Percentiles rank a stretch among this genome's conserved stretches.
Conservation (phyloP, 2,888 invertebrate species). For the Eupithecia subfuscata region DNA sequence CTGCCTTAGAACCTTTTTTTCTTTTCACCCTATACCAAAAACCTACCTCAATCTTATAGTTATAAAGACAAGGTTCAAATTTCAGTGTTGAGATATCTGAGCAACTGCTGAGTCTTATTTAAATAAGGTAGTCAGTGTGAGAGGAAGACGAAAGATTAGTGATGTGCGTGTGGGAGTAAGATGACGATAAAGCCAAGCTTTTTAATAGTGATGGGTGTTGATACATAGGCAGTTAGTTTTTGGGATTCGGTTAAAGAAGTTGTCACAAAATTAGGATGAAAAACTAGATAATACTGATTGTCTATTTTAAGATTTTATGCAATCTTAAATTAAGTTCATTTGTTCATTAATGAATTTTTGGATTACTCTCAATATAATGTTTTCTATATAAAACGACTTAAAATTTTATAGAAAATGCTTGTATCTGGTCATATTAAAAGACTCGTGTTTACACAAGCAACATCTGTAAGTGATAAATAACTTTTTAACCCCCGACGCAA, state of each 20-base stretch:
- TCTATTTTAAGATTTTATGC: no score
- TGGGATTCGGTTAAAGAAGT: not conserved
- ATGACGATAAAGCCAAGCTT: conserved; percentile 70
- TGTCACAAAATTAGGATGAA: not conserved
- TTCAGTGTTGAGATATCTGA: conserved; percentile 48
- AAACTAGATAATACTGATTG: not conserved
- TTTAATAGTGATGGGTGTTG: conserved; percentile 62
- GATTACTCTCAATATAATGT: no score
- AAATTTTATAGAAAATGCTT: no score
- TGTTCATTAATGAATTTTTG: no score
- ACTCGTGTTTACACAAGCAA: no score
- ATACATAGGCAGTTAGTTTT: conserved; percentile 42
- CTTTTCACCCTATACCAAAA: conserved; percentile 53
- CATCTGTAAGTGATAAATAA: no score
- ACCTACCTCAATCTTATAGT: conserved; percentile 53
- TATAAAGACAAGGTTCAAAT: conserved; percentile 55
- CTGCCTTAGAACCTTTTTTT: conserved; percentile 68
- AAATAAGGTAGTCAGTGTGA: conserved; percentile 80
- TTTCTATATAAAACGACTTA: no score
- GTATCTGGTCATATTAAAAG: no score
- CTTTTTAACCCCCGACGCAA: no score
- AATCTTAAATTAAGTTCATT: no score
- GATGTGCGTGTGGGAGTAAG: conserved; percentile 64
- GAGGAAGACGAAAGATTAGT: conserved; percentile 65
- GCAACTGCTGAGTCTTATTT: conserved; percentile 78